These are phyloP conservation scores for Spodoptera picta DNA, from an alignment of 2,888 invertebrate species.

Conservation along the genomic window DNA sequence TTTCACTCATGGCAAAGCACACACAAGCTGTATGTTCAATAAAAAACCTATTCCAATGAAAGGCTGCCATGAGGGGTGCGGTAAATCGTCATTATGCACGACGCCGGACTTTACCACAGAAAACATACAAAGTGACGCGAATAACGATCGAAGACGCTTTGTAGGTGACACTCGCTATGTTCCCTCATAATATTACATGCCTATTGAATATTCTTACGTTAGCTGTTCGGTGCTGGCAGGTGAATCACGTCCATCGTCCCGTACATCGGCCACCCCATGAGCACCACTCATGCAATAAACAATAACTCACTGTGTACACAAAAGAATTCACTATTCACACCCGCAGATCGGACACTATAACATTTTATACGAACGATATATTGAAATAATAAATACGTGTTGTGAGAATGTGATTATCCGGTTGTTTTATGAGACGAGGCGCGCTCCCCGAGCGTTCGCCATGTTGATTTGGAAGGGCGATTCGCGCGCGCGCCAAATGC, in stretches of 20 bases:
- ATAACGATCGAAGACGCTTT: constrained; percentile 9
- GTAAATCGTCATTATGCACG: constrained; percentile 37
- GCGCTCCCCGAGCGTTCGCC: constrained; percentile 81
- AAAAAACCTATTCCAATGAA: constrained; percentile 22
- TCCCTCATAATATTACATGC: constrained; percentile 27
- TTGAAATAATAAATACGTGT: constrained; percentile 45
- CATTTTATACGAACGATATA: constrained; percentile 71
- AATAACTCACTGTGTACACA: constrained; percentile 75
- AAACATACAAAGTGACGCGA: constrained; percentile 12
- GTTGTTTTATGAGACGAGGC: constrained; percentile 75
- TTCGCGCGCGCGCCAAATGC: constrained; percentile 87
- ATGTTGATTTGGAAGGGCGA: constrained; percentile 79
- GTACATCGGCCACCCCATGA: constrained; percentile 77
- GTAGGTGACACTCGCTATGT: neutral
- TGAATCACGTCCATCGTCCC: constrained; percentile 82
- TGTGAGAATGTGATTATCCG: constrained; percentile 64
- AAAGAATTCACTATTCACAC: constrained; percentile 65
- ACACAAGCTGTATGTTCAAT: constrained; percentile 12
- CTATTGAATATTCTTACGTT: constrained; percentile 76
- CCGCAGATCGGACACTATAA: constrained; percentile 71
- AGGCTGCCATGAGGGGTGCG: constrained; percentile 53
- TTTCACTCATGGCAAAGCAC: constrained; percentile 17
- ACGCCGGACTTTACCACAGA: constrained; percentile 8
- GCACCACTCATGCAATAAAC: constrained; percentile 85
- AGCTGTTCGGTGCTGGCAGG: constrained; percentile 86